Evolutionary conservation across 1,140 invertebrate genomes (phyloP).

Genomic region (Cheumatopsyche charites): DNA sequence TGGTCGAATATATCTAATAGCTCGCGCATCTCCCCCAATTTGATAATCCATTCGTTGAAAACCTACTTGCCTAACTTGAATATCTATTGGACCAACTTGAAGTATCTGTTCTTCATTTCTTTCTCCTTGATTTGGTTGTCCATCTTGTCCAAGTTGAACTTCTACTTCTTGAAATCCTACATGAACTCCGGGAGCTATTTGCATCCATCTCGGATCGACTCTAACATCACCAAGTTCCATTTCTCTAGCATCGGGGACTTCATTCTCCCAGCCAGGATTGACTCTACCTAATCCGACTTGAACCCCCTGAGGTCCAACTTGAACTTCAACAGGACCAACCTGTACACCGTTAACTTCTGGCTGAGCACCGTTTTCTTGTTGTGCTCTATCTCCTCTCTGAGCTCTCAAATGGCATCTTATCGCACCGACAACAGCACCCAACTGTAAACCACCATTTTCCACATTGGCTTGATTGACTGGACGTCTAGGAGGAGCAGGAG

Average conservation of each 20-base stretch:
- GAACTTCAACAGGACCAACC: slow-evolving; percentile 31
- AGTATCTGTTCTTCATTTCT: not conserved
- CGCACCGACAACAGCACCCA: slow-evolving; percentile 23
- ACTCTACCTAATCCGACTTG: slow-evolving; percentile 28
- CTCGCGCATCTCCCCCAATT: slow-evolving; percentile 1
- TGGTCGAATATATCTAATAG: not conserved
- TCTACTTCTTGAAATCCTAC: slow-evolving; percentile 27
- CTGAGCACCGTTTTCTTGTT: slow-evolving; percentile 22
- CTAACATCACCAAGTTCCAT: slow-evolving; percentile 17
- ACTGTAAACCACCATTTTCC: slow-evolving; percentile 22
- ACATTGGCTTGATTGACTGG: not conserved
- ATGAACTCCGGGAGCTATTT: slow-evolving; percentile 19
- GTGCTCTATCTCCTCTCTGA: not conserved
- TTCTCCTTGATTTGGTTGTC: not conserved
- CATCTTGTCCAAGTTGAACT: slow-evolving; percentile 22
- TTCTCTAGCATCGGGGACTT: not conserved
- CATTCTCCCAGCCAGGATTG: slow-evolving; percentile 4
- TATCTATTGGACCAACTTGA: slow-evolving; percentile 25
- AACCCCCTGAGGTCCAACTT: slow-evolving; percentile 28
- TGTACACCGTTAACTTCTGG: not conserved
- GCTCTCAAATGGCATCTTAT: slow-evolving; percentile 22
- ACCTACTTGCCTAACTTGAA: slow-evolving; percentile 14
- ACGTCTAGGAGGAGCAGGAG: not conserved
- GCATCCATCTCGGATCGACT: slow-evolving; percentile 31
- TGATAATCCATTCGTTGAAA: too few species aligned